Base-by-base conservation (phyloP, 2,888 invertebrate genomes). In the Pycnomerus fuliginosus region DNA sequence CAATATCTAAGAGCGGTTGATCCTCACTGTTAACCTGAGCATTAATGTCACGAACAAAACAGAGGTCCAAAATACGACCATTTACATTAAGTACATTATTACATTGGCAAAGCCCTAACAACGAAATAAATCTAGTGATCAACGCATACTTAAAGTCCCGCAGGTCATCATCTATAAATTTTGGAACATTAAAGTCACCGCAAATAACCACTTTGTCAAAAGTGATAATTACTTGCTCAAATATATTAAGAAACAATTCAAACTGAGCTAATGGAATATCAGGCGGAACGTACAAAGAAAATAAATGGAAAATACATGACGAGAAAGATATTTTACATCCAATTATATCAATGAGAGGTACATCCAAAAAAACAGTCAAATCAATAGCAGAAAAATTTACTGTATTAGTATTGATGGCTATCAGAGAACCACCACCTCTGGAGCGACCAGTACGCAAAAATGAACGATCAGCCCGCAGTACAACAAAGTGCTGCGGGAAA, bases 191-290 rank as follows among this genome's bases (percentile, higher is more conserved):
- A 20, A 20, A 20, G 8, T 20, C 20, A 20, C 20, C 20, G 4
- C 4, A 7, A 20, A 20, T 20, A 20, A 20, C 7, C 7, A 8
- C 12, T 28, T 28, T 10, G 12, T 28, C 28, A 10, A 1, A 28
- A 12, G 7, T 28, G 11, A 7, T 28, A 7, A 28, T n/a, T n/a
- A 28, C 7, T 5, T 12, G 1, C 11, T 28, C 1, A 1, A 28
- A 10, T 28, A 28, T 7, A 12, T 12, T 28, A 10, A 28, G 10
- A 28, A 28, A 28, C 10, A 28, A 28, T 10, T 28, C 11, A 10
- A 28, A 28, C 7, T 28, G 8, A 28, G 28, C 28, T n/a, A 10
- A 28, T 12, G 12, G 7, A 10, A 28, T 28, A 10, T 28, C 28
- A 7, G 28, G 1, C 7, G 28, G 28, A 28, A 28, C 12, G 1